Evolutionary conservation across 2,797 vertebrate species (phyloP).

Genomic region (Cacajao melanocephalus): DNA sequence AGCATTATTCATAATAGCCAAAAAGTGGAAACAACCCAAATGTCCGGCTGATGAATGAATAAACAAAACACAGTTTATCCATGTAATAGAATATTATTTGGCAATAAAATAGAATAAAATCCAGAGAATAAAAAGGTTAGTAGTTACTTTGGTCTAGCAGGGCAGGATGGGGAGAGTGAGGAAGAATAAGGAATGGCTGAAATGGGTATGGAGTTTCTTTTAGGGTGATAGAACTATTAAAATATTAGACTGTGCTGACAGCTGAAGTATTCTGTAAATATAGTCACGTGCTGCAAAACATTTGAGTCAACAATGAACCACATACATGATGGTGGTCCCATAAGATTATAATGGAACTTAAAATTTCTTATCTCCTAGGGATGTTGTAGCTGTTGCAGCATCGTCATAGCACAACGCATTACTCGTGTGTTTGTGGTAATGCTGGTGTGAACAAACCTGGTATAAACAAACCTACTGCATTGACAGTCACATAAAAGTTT

Average conservation of each 20-base stretch:
- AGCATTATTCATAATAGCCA: background rate
- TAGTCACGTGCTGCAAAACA: background rate
- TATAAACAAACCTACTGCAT: background rate
- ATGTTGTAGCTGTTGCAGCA: background rate
- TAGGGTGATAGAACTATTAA: background rate
- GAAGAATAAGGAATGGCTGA: background rate
- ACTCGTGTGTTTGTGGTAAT: background rate
- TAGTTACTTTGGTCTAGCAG: background rate
- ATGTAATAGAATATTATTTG: background rate
- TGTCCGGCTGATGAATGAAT: background rate
- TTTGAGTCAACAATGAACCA: background rate
- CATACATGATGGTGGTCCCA: background rate
- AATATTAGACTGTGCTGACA: background rate
- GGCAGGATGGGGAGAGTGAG: background rate
- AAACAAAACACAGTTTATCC: background rate
- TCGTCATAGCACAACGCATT: background rate
- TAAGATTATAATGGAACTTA: background rate
- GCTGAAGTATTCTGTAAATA: background rate
- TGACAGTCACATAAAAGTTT: background rate
- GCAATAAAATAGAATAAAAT: constrained; percentile 21
- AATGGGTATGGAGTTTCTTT: background rate
- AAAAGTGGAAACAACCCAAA: constrained; percentile 1
- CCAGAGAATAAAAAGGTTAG: constrained; percentile 3
- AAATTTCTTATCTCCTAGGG: background rate
- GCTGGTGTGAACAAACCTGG: background rate